Evolutionary conservation across 2,888 invertebrate genomes (phyloP).

Genomic region (Emmelina monodactyla): DNA sequence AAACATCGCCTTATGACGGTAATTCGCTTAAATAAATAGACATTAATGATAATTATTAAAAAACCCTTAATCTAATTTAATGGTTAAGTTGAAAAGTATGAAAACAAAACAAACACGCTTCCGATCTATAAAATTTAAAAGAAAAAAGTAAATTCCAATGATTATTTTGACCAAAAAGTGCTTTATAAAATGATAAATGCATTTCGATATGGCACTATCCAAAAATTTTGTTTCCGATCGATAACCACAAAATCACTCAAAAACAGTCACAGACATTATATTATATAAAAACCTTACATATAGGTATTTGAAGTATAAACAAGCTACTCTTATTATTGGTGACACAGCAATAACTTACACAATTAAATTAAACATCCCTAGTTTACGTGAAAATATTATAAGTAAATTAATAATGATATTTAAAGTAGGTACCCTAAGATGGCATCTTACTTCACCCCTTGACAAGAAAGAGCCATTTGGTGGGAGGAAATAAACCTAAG

Average conservation of each 20-base stretch:
- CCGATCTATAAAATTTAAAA: constrained; percentile 14
- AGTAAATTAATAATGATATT: constrained; percentile 36
- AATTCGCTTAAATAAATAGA: constrained; percentile 57
- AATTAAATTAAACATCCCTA: constrained; percentile 44
- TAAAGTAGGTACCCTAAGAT: constrained; percentile 47
- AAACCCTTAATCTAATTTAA: constrained; percentile 45
- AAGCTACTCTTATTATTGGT: constrained; percentile 61
- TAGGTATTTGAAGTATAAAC: constrained; percentile 38
- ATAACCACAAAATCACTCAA: too few relatives aligned
- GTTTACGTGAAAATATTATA: constrained; percentile 31
- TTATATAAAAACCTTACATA: constrained; percentile 31
- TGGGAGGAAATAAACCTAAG: constrained; percentile 60
- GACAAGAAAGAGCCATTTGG: constrained; percentile 53
- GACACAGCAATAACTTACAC: constrained; percentile 61
- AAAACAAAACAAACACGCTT: constrained; percentile 21
- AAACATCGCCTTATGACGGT: constrained; percentile 38
- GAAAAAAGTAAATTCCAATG: constrained; percentile 37
- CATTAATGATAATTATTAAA: constrained; percentile 52
- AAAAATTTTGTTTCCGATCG: too few relatives aligned
- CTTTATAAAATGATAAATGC: constrained; percentile 18
- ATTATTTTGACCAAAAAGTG: constrained; percentile 19
- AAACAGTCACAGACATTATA: constrained; percentile 26
- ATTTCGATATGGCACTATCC: constrained; percentile 47
- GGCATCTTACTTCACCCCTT: constrained; percentile 32
- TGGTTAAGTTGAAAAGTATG: constrained; percentile 25